phyloP scores from a whole-genome alignment of 2,113 vertebrate genomes.

The Vombatus ursinus region DNA sequence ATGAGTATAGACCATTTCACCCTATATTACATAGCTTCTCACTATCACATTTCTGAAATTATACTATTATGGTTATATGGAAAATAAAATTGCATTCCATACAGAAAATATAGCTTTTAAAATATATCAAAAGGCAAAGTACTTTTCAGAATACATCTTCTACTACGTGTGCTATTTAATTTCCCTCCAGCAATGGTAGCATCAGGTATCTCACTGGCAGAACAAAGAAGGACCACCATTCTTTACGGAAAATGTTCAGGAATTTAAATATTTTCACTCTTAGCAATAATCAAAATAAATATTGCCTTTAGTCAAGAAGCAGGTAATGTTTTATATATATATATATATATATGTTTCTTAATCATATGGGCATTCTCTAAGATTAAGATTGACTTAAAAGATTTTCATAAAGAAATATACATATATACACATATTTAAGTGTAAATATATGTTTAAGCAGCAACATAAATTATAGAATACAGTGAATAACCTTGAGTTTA shows the following conservation, averaged over 20 bases:
- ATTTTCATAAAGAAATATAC: constrained; percentile 17
- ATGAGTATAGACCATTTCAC: constrained; percentile 14
- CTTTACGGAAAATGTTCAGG: constrained; percentile 45
- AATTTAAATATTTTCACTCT: constrained; percentile 37
- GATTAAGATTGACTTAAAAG: background rate
- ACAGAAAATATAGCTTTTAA: background rate
- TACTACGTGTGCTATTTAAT: constrained; percentile 60
- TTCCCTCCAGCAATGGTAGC: constrained; percentile 50
- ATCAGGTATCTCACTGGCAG: constrained; percentile 14
- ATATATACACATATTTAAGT: background rate
- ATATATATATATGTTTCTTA: background rate
- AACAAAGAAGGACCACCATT: constrained; percentile 20
- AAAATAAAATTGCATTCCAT: constrained; percentile 54
- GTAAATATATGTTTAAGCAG: constrained; percentile 36
- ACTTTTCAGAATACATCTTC: constrained; percentile 47
- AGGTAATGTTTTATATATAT: background rate
- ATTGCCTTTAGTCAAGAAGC: background rate
- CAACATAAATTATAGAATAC: constrained; percentile 17
- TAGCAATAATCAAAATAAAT: constrained; percentile 41
- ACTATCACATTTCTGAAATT: constrained; percentile 40
- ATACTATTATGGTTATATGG: constrained; percentile 11
- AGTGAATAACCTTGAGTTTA: background rate
- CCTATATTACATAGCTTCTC: constrained; percentile 14
- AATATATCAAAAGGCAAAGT: constrained; percentile 59
- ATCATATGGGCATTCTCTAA: constrained; percentile 8